Conservation (phyloP, 2,113 vertebrate genomes). For the Lepisosteus oculatus region DNA sequence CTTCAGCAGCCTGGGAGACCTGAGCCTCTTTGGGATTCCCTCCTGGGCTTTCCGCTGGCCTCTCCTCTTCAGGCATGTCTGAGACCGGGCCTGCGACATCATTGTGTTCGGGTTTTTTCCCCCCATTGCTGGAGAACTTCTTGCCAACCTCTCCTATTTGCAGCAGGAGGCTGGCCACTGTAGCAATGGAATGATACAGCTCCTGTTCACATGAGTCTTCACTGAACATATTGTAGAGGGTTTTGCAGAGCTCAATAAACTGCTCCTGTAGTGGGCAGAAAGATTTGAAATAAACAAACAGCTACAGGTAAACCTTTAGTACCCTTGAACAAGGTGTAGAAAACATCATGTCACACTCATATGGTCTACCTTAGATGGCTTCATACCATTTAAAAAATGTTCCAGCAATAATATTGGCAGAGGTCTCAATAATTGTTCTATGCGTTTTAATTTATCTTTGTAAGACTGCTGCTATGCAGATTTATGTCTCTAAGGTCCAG, state of each 20-base stretch:
- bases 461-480: too few species aligned
- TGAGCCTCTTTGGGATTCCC: conserved; percentile 33
- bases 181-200: conserved; percentile 93
- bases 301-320: neutral
- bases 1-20: conserved; percentile 51
- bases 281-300: neutral
- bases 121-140: conserved; percentile 71
- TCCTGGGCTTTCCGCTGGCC: conserved; percentile 33
- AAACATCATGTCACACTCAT: too few species aligned
- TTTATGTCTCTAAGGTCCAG: too few species aligned
- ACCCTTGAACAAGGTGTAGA: too few species aligned
- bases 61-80: conserved; percentile 7
- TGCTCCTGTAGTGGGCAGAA: conserved; percentile 74
- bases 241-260: conserved; percentile 96
- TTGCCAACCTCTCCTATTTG: conserved; percentile 94
- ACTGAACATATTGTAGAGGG: conserved; percentile 96
- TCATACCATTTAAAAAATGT: too few species aligned
- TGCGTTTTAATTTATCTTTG: too few species aligned
- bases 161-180: conserved; percentile 90
- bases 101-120: conserved; percentile 56
- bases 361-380: too few species aligned
- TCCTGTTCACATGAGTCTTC: conserved; percentile 85
- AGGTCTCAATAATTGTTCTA: too few species aligned
- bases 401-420: too few species aligned
- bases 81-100: conserved; percentile 21